Evolutionary conservation across 1,140 invertebrate species (phyloP).

Genomic region (Hypsibius dujardini): DNA sequence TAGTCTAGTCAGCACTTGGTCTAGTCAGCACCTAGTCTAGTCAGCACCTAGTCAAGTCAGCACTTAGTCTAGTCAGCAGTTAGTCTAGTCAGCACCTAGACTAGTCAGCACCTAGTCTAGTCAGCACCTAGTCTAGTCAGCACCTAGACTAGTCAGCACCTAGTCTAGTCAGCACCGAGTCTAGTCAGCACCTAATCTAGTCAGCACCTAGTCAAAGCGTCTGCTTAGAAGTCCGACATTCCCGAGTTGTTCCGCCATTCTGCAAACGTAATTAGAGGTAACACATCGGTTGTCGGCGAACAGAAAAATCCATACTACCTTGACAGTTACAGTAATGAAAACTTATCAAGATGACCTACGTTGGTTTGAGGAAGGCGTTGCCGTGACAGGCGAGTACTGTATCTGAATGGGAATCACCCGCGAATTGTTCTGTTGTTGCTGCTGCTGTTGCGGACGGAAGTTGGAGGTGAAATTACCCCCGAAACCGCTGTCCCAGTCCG

Average conservation of each 20-base stretch:
- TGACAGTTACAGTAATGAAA: neutral
- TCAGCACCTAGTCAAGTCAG: neutral
- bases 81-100: neutral
- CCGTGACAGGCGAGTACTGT: neutral
- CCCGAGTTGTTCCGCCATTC: neutral
- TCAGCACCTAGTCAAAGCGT: no score
- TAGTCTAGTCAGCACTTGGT: neutral
- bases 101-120: neutral
- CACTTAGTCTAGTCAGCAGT: neutral
- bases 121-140: neutral
- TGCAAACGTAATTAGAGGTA: neutral
- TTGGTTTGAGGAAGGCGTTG: neutral
- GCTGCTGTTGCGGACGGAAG: neutral
- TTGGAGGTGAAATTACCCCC: neutral
- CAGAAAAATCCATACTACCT: neutral
- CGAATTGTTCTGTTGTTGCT: neutral
- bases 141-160: neutral
- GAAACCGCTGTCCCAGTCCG: slow-evolving; percentile 5
- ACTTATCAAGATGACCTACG: neutral
- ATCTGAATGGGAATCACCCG: slow-evolving; percentile 14
- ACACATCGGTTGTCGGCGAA: neutral
- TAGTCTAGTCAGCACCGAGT: neutral
- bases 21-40: neutral
- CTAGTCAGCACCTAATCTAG: neutral
- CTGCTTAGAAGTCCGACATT: slow-evolving; percentile 5